Evolutionary conservation across 2,888 invertebrate genomes (phyloP), one percentile per base, ranked within the genome.

Genomic region (Cyclophora punctaria): DNA sequence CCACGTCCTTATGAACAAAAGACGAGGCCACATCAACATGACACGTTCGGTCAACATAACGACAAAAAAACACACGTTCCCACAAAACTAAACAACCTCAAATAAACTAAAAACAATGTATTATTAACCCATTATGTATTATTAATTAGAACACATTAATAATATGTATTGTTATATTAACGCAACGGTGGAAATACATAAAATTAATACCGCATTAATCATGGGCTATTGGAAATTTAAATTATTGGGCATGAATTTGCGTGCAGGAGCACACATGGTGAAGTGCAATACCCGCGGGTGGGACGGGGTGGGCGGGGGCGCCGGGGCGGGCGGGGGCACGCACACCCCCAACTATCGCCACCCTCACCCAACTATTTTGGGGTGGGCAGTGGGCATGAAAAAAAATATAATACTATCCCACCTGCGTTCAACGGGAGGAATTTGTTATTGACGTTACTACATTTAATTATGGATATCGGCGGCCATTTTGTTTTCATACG

Each of bases 241-340:
- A 87, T 86, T 84, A 87, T 87, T 80, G 83, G 75, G 75, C 79
- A 73, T 72, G 80, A 84, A 82, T 81, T 83, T 83, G 84, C 83
- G 86, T 83, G 83, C 37, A 37, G 37, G 5, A 37, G 37, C 85
- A 86, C 80, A 84, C 83, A 83, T 73, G 83, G 71, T 71, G 3
- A 63, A 75, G 73, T 82, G 82, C 81, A 75, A 53, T 61, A 66
- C 64, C 69, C 71, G 60, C 57, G 55, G 53, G 62, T 56, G 58
- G 56, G 57, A 48, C 7, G 45, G 50, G 58, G 49, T 6, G 45
- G 41, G 41, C 7, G 4, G 50, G 42, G 50, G 53, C 66, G 64
- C 4, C 37, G 37, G 59, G 55, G 62, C 71, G 72, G 71, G 66
- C 60, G 72, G 76, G 77, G 78, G 73, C 79, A 79, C 81, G 78